phyloP scores from a whole-genome alignment of 2,888 invertebrate species.

The Drosophila incognita region DNA sequence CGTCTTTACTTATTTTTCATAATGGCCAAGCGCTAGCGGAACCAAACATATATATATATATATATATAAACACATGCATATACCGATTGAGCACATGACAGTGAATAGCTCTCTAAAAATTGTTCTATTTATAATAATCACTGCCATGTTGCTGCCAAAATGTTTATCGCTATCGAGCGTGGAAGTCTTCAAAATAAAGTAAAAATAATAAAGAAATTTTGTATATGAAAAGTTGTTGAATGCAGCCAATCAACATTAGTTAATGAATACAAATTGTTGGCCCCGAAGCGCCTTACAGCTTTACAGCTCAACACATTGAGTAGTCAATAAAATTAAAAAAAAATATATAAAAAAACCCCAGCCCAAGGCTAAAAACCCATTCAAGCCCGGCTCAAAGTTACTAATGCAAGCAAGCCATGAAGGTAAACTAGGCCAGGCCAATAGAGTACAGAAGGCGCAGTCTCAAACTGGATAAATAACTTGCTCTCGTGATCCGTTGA shows the following conservation, averaged over 20 bases:
- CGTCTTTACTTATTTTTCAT: neutral
- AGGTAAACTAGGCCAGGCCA: constrained; percentile 54
- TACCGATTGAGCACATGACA: constrained; percentile 52
- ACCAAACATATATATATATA: neutral
- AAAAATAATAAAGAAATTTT: neutral
- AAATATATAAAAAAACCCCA: constrained; percentile 1
- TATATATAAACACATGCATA: constrained; percentile 1
- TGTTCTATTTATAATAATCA: constrained; percentile 49
- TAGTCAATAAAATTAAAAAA: neutral
- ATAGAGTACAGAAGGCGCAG: constrained; percentile 11
- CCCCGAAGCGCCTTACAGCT: constrained; percentile 5
- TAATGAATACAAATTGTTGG: constrained; percentile 8
- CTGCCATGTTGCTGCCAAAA: constrained; percentile 17
- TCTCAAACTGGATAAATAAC: constrained; percentile 28
- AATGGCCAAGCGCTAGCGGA: neutral
- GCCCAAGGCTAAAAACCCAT: constrained; percentile 23
- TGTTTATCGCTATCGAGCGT: constrained; percentile 45
- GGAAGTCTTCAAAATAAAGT: constrained; percentile 27
- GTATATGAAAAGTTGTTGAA: neutral
- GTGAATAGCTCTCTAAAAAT: constrained; percentile 47
- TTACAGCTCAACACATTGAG: constrained; percentile 12
- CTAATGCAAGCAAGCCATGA: constrained; percentile 38
- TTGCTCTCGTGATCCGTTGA: neutral
- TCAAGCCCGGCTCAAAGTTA: constrained; percentile 3
- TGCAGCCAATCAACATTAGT: constrained; percentile 1